Base-by-base conservation (phyloP, 1,140 invertebrate species). In the Anagrus nilaparvatae region DNA sequence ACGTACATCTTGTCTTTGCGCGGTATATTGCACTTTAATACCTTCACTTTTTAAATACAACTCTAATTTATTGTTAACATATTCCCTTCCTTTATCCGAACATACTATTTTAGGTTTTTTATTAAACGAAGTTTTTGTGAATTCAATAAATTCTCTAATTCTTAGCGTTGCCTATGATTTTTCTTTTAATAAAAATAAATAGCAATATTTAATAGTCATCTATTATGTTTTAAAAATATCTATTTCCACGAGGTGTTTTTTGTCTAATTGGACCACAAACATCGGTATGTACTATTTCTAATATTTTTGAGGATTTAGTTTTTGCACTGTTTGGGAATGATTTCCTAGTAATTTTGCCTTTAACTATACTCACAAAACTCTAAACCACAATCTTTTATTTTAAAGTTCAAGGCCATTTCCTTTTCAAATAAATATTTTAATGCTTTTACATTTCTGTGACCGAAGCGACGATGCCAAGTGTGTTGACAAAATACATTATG, bases 271-370 rank as follows among this genome's bases (percentile, higher is more conserved):
- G 51, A 27, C 38, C 47, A 36, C 20, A 37, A n/a, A n/a, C n/a
- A 9, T 31, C 30, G 6, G 36, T 39, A 13, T 39, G 40, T 8
- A 39, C 25, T 14, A 49, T n/a, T 21, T 49, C 35, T 19, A 40
- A 21, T 14, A 16, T 18, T 4, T 10, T 8, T 5, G 18, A 13
- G 3, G 34, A 36, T 18, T 25, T 14, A 8, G 10, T 40, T 13
- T 34, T 8, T 36, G 43, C 25, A 12, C 33, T 29, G 13, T 39
- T 44, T 32, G 43, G 37, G 40, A 52, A 47, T 2, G 47, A 47
- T 31, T 46, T 43, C 17, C 45, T 25, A 3, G 37, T 18, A 31
- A 48, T 30, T 29, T 57, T 59, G 10, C 56, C 56, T 21, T 43
- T 27, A 1, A 45, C 56, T 56, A 8, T 3, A n/a, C 12, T 49